A percentile compares a stretch with the other conserved stretches of the same genome.
These are phyloP conservation scores for Chlorospingus flavigularis DNA, from an alignment of 2,797 vertebrate species.

Conservation along the genomic window DNA sequence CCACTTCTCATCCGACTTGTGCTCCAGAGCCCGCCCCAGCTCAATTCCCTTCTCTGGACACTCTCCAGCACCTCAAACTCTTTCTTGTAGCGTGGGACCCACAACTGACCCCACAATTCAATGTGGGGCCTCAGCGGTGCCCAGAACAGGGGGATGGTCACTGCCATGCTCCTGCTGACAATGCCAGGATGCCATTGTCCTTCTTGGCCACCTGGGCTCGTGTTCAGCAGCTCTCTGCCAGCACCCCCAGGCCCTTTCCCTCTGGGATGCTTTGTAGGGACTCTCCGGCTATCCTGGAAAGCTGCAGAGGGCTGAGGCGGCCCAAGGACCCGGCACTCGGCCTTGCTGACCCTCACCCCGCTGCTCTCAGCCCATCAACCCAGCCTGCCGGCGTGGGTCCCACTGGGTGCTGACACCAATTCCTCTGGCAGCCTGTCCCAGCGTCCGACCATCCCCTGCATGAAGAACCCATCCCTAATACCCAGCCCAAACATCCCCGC, in stretches of 20 bases:
- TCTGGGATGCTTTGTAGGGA: no score
- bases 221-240: background rate
- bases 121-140: no score
- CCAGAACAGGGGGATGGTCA: background rate
- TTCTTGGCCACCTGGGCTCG: background rate
- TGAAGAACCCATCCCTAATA: background rate
- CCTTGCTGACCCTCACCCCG: background rate
- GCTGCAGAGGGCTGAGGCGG: no score
- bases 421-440: background rate
- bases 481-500: background rate
- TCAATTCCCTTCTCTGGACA: background rate
- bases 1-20: background rate
- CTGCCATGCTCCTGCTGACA: background rate
- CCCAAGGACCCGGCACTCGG: no score
- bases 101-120: background rate
- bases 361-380: background rate
- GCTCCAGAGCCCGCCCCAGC: background rate
- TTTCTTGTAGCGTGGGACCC: fast-evolving
- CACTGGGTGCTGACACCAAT: background rate
- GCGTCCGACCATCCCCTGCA: no score
- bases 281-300: background rate
- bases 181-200: background rate
- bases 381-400: background rate
- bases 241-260: background rate
- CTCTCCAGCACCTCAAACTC: background rate